Percentiles rank a stretch among this genome's conserved stretches.
These are phyloP conservation scores for Hirtodrosophila histrioides DNA, from an alignment of 2,888 invertebrate genomes.

Conservation along the genomic window DNA sequence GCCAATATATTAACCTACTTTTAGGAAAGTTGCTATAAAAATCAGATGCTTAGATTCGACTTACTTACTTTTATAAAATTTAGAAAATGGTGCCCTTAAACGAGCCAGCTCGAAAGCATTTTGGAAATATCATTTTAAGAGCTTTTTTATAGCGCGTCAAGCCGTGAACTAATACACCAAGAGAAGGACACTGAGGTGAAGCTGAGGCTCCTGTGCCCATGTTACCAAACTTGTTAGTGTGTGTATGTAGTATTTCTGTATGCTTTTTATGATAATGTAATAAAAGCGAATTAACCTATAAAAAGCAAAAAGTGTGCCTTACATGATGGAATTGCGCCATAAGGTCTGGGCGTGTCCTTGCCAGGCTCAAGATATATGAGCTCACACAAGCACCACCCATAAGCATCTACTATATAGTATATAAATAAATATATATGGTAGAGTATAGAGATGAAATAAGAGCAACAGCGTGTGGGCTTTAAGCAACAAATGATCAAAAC, in stretches of 20 bases:
- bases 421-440: too few species aligned
- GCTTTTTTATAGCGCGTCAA: constrained; percentile 60
- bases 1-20: too few species aligned
- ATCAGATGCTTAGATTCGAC: too few species aligned
- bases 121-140: constrained; percentile 61
- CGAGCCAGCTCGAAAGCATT: constrained; percentile 18
- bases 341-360: constrained; percentile 77
- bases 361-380: constrained; percentile 46
- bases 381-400: constrained; percentile 34
- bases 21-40: too few species aligned
- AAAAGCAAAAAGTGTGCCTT: constrained; percentile 76
- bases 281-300: constrained; percentile 83
- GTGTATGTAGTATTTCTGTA: constrained; percentile 20
- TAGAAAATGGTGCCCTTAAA: constrained; percentile 32
- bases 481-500: constrained; percentile 70
- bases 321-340: constrained; percentile 78
- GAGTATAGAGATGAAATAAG: constrained; percentile 23
- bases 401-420: background rate
- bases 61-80: constrained; percentile 17
- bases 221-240: constrained; percentile 50
- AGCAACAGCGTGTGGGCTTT: constrained; percentile 46
- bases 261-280: constrained; percentile 81
- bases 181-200: constrained; percentile 32
- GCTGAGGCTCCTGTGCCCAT: constrained; percentile 9
- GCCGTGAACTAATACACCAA: constrained; percentile 45